Evolutionary conservation across 1,140 invertebrate species (phyloP).

Genomic region (Microplitis mediator): DNA sequence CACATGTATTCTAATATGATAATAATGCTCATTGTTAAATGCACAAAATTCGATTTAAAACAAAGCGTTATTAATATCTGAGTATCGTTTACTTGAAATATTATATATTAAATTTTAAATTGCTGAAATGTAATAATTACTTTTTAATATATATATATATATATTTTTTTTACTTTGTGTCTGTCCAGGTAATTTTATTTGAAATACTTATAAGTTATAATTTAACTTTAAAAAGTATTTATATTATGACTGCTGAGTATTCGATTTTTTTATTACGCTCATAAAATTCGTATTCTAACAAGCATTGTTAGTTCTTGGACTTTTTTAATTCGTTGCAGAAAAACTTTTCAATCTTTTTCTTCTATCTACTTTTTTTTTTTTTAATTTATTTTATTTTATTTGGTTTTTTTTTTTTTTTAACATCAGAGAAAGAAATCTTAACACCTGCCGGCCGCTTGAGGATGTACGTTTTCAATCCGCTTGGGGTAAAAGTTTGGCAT

Average conservation of each 20-base stretch:
- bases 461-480: constrained; percentile 29
- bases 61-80: too few relatives aligned
- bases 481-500: constrained; percentile 21
- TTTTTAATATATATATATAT: too few relatives aligned
- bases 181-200: too few relatives aligned
- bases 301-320: constrained; percentile 24
- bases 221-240: too few relatives aligned
- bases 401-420: background rate
- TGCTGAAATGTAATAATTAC: too few relatives aligned
- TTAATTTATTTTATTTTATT: too few relatives aligned
- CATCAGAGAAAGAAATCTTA: constrained; percentile 27
- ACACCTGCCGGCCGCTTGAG: constrained; percentile 25
- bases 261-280: constrained; percentile 1
- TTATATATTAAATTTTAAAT: too few relatives aligned
- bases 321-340: constrained; percentile 25
- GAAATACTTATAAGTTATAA: too few relatives aligned
- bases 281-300: constrained; percentile 16
- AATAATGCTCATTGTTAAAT: constrained; percentile 4
- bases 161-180: too few relatives aligned
- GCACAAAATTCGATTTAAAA: background rate
- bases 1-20: constrained; percentile 79
- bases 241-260: background rate
- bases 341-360: constrained; percentile 19
- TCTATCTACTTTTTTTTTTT: too few relatives aligned
- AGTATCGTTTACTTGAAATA: too few relatives aligned